Base-by-base conservation (phyloP, 2,113 vertebrate genomes). In the Microcebus lehilahytsara region DNA sequence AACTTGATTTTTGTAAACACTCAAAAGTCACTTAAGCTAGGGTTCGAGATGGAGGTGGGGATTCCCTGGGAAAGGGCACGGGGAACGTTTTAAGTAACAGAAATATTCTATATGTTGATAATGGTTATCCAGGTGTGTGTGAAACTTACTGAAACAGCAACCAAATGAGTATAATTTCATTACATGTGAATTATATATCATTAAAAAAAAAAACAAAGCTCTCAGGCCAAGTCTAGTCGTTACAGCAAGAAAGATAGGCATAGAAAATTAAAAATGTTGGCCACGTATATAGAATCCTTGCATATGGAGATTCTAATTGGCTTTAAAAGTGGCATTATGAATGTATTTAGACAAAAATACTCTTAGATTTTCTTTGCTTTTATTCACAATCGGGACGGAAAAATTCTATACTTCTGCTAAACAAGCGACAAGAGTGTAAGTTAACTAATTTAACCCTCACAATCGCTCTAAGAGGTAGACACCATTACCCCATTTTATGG, bases 341-440 rank as follows among this genome's bases (percentile, higher is more conserved):
- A 89, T 60, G 46, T 81, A 56, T 88, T 64, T 60, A 51, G 37
- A 58, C 53, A 58, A 88, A 83, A 92, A 72, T 11, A 40, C 9
- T 14, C 66, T 53, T 93, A 46, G 77, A 87, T 92, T 91, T 71
- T 83, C 62, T 87, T 83, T 84, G 77, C 86, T 91, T 91, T 83
- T 86, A 32, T 87, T 85, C 80, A 51, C 17, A 32, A 58, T 74
- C 67, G 37, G 81, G 20, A 46, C 60, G 49, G 66, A 93, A 96
- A 80, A 51, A 14, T 25, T 49, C 27, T 12, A n/a, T 60, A n/a
- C 37, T 37, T 17, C 14, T 42, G 72, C 56, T 40, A 40, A 64
- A 64, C 51, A 89, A 72, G n/a, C 27, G 75, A 72, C 25, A 12
- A 37, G 25, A 14, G 49, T 40, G 84, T 22, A 74, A 71, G 51